These are phyloP conservation scores for Crepidodera aurea DNA, from an alignment of 2,888 invertebrate genomes.

Conservation along the genomic window DNA sequence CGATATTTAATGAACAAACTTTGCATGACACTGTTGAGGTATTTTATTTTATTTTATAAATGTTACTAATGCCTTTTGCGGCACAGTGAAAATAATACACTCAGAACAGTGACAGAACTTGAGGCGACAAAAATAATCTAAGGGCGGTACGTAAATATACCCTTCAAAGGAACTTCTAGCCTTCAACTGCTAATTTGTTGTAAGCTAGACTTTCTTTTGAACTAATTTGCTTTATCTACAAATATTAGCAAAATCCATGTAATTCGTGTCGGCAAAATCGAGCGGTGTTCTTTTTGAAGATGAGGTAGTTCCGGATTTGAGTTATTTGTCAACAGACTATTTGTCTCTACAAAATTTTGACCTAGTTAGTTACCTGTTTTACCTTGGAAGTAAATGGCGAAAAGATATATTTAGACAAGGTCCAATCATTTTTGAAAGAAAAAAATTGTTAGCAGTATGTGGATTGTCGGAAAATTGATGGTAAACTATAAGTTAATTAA, in stretches of 20 bases:
- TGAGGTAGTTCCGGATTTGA: constrained; percentile 16
- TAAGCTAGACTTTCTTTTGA: constrained; percentile 18
- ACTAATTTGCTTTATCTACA: constrained; percentile 25
- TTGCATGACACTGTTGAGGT: too few species aligned
- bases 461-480: too few species aligned
- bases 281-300: constrained; percentile 15
- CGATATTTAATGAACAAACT: too few species aligned
- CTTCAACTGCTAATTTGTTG: constrained; percentile 21
- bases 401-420: too few species aligned
- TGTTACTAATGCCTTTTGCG: too few species aligned
- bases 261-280: constrained; percentile 12
- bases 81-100: background rate
- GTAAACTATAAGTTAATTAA: too few species aligned
- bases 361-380: constrained; percentile 1
- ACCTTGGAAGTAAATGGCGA: too few species aligned
- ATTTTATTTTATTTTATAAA: too few species aligned
- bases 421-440: too few species aligned
- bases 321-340: constrained; percentile 14
- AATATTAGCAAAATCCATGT: constrained; percentile 28
- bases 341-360: constrained; percentile 4
- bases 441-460: too few species aligned
- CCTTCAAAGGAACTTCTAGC: constrained; percentile 8
- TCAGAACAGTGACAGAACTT: too few species aligned
- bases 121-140: constrained; percentile 25
- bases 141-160: constrained; percentile 26